phyloP scores from a whole-genome alignment of 2,888 invertebrate species.

The Autographa pulchrina region DNA sequence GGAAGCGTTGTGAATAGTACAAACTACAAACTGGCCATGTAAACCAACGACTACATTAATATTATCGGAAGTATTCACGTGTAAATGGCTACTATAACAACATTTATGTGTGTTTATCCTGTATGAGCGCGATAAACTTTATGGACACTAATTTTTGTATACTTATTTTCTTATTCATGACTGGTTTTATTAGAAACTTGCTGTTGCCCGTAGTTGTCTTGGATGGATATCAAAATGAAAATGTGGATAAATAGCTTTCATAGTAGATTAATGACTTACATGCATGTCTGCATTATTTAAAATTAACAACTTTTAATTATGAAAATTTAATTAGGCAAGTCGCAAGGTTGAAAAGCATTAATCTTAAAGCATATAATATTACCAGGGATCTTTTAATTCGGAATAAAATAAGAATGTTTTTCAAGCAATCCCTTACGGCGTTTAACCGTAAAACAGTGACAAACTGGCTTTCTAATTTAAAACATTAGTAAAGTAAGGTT shows the following conservation, averaged over 20 bases:
- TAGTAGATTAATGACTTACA: too few relatives aligned
- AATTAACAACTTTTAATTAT: too few relatives aligned
- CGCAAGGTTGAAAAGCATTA: too few relatives aligned
- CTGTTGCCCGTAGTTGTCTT: not conserved
- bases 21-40: constrained; percentile 16
- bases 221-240: too few relatives aligned
- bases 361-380: too few relatives aligned
- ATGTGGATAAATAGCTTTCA: too few relatives aligned
- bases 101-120: constrained; percentile 40
- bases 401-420: too few relatives aligned
- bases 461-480: too few relatives aligned
- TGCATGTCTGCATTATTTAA: too few relatives aligned
- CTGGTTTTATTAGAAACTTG: not conserved
- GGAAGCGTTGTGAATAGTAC: constrained; percentile 16
- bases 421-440: not conserved
- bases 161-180: constrained; percentile 17
- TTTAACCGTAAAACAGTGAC: not conserved
- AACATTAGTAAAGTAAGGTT: not conserved
- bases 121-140: constrained; percentile 22
- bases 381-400: too few relatives aligned
- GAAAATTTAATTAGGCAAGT: too few relatives aligned
- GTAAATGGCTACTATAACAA: constrained; percentile 46
- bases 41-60: constrained; percentile 35
- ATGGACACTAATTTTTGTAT: constrained; percentile 34
- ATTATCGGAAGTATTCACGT: constrained; percentile 50